Base-by-base conservation (phyloP, 2,797 vertebrate species). In the Tolypeutes matacus region DNA sequence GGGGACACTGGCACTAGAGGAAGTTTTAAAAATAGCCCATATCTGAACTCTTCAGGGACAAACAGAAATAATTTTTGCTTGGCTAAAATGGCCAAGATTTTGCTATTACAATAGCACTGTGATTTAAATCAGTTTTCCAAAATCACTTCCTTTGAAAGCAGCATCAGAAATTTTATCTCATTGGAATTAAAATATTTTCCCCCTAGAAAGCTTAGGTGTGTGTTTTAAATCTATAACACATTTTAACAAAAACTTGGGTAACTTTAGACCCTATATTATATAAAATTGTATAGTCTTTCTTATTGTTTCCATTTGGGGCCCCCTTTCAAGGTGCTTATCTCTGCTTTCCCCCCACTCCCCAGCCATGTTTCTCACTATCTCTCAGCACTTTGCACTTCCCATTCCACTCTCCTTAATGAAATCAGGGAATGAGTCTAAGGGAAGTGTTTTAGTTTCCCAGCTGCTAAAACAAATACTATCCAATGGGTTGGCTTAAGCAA, bases 1-100 rank as follows among this genome's bases (percentile, higher is more conserved):
- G 15, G 72, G 60, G 73, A 64, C 34, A 18, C n/a, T 42, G 81
- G 46, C 77, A 6, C 42, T 39, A 56, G 46, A 89, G 94, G 82
- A 94, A 86, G 78, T 92, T 82, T 65, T 86, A 60, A 96, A 95
- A 95, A 91, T 95, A 95, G 75, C 36, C 14, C 0, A 23, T 27
- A 39, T 91, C 46, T 34, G 65, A 93, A 51, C 89, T 80, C 53
- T 76, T 72, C n/a, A 56, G 85, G 64, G 95, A 92, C 49, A 95
- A 76, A 89, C 20, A 86, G 72, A 93, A 75, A 34, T 7, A 25
- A 60, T 17, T 58, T 78, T 85, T 88, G 67, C 39, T 78, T 76
- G 82, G 42, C 69, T 76, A 73, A 88, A 76, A 46, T 2, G 25
- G 36, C 70, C 31, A 85, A 7, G 46, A 25, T 29, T 64, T 87